Base-by-base conservation (phyloP, 2,113 vertebrate genomes). In the Ptychochromis oligacanthus region DNA sequence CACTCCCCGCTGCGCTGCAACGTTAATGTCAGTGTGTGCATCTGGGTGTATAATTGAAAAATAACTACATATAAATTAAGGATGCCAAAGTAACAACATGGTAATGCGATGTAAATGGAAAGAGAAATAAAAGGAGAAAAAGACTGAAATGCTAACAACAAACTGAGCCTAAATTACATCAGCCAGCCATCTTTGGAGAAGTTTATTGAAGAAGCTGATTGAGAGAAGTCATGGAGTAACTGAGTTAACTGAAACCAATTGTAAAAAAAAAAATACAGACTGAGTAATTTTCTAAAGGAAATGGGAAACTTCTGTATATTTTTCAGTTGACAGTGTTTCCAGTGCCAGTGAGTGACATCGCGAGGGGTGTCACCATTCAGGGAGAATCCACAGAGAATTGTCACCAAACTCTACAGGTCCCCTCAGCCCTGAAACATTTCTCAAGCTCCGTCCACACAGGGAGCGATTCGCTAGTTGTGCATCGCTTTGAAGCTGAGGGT, bases 31-130 rank as follows among this genome's bases (percentile, higher is more conserved):
- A 82, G 20, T 55, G 82, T 89, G 92, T 84, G 87, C 90, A 87
- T 89, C 80, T 76, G 86, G 82, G 87, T 88, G 92, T 87, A 90
- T 88, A 93, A 92, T 91, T 92, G 70, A 88, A 92, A 90, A 88
- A 88, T 80, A 9, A 60, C 75, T 75, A 64, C 87, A 82, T 76
- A 87, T 81, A 82, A 90, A 90, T 93, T 74, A 84, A 78, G 40
- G 57, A 4, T 58, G 78, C 57, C 79, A 74, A 75, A 75, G 76
- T 77, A 82, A 62, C 64, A 61, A 67, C 55, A 75, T 75, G 43
- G 54, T 62, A 85, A 81, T 83, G 62, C 83, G 64, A 79, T 85
- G 43, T 46, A 67, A 78, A 76, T 76, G 11, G 46, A 26, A 82
- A 80, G 26, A 7, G 36, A 61, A 62, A 34, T 15, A 28, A 76